Evolutionary conservation across 2,888 invertebrate genomes (phyloP).

Genomic region (Sarcophaga rosellei): DNA sequence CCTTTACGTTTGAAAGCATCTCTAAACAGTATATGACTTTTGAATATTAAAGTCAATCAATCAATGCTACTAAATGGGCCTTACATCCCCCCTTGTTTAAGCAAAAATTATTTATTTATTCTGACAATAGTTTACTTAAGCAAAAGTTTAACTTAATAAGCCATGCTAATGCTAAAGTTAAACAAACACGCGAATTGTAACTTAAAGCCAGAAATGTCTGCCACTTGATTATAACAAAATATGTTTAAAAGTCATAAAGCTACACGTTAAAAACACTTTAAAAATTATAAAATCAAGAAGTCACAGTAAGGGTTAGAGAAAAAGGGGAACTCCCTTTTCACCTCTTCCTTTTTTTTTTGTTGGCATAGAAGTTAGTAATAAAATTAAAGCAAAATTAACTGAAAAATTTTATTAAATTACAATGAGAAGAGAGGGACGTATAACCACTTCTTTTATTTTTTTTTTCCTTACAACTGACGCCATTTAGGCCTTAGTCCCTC

Average conservation of each 20-base stretch:
- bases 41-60: too few relatives aligned
- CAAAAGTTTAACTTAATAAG: constrained; percentile 26
- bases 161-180: constrained; percentile 32
- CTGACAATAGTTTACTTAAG: too few relatives aligned
- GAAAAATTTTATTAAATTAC: constrained; percentile 54
- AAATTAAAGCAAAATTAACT: constrained; percentile 44
- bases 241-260: constrained; percentile 33
- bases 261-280: constrained; percentile 55
- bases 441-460: background rate
- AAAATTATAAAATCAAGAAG: constrained; percentile 1
- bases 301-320: too few relatives aligned
- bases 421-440: background rate
- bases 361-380: background rate
- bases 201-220: constrained; percentile 22
- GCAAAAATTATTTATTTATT: too few relatives aligned
- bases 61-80: too few relatives aligned
- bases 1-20: too few relatives aligned
- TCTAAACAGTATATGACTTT: too few relatives aligned
- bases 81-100: too few relatives aligned
- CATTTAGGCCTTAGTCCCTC: constrained; percentile 51
- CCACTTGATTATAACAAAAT: constrained; percentile 6
- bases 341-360: too few relatives aligned
- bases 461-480: constrained; percentile 42
- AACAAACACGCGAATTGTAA: constrained; percentile 53
- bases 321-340: too few relatives aligned